Conservation (phyloP, 1,140 invertebrate species). For the Euura saliciscinereae region DNA sequence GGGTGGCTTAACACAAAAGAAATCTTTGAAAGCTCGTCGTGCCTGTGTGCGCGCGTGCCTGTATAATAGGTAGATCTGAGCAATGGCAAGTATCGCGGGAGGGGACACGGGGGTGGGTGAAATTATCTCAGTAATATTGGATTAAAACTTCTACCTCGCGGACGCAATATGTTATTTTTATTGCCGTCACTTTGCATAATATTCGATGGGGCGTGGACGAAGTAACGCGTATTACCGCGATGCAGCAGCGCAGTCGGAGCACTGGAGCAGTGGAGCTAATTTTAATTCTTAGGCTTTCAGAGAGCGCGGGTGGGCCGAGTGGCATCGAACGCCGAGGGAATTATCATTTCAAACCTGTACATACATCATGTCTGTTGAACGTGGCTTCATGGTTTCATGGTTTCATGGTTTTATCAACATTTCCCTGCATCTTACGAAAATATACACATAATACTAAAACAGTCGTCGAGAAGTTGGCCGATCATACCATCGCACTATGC, state of each 20-base stretch:
- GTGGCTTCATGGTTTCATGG: too few relatives aligned
- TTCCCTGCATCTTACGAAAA: background rate
- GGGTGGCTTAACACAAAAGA: too few relatives aligned
- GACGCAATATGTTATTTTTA: slow-evolving; percentile 63
- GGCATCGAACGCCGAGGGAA: slow-evolving; percentile 33
- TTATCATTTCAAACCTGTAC: slow-evolving; percentile 45
- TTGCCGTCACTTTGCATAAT: slow-evolving; percentile 63
- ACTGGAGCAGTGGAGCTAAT: slow-evolving; percentile 44
- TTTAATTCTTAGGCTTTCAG: slow-evolving; percentile 55
- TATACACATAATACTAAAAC: too few relatives aligned
- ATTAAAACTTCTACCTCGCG: slow-evolving; percentile 61
- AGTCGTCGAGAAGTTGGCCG: too few relatives aligned
- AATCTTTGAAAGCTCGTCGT: too few relatives aligned
- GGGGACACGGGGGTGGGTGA: slow-evolving; percentile 18
- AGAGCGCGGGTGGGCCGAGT: slow-evolving; percentile 2
- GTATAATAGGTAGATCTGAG: too few relatives aligned
- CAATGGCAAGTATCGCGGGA: background rate
- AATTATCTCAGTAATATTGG: slow-evolving; percentile 62
- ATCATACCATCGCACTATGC: too few relatives aligned
- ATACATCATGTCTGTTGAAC: too few relatives aligned
- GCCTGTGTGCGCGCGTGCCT: too few relatives aligned
- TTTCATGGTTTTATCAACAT: slow-evolving; percentile 45
- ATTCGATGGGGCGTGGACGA: slow-evolving; percentile 45
- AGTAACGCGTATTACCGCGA: slow-evolving; percentile 15
- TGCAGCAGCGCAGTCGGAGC: slow-evolving; percentile 16